Percentiles rank a stretch among this genome's conserved stretches.
Conservation (phyloP, 2,888 invertebrate genomes). For the Shargacucullia verbasci region DNA sequence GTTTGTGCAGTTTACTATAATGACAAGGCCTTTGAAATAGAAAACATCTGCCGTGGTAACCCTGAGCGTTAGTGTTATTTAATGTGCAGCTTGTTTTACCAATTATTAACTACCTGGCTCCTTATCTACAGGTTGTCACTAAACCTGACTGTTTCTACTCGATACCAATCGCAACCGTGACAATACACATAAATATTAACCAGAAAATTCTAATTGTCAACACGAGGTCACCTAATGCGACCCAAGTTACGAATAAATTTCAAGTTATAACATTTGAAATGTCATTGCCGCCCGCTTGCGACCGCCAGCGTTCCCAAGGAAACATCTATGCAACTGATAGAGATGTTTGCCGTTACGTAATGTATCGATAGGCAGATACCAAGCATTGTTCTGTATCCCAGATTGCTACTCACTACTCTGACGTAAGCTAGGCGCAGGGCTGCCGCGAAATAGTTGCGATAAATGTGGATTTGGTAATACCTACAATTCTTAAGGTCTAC, state of each 20-base stretch:
- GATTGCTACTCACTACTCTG: conserved; percentile 61
- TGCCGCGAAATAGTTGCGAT: conserved; percentile 20
- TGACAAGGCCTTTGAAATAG: no score
- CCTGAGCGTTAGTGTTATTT: no score
- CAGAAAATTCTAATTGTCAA: conserved; percentile 57
- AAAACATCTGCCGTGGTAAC: no score
- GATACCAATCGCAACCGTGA: conserved; percentile 35
- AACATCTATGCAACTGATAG: conserved; percentile 60
- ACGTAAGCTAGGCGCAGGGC: conserved; percentile 58
- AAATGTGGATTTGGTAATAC: background rate
- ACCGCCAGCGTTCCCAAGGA: conserved; percentile 53
- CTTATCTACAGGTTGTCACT: conserved; percentile 19
- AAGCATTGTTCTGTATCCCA: conserved; percentile 79
- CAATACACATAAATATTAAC: conserved; percentile 42
- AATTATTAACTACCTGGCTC: conserved; percentile 18
- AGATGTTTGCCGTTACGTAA: conserved; percentile 80
- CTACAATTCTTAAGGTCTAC: no score
- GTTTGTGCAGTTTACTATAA: no score
- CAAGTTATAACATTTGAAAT: conserved; percentile 59
- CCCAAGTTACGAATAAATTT: conserved; percentile 36
- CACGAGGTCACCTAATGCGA: conserved; percentile 50
- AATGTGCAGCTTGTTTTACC: no score
- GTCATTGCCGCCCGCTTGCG: conserved; percentile 62
- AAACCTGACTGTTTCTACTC: background rate
- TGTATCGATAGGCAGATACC: conserved; percentile 72